Percentiles rank a stretch among this genome's conserved stretches.
Evolutionary conservation across 2,113 vertebrate genomes (phyloP).

Genomic region (Chamaea fasciata): DNA sequence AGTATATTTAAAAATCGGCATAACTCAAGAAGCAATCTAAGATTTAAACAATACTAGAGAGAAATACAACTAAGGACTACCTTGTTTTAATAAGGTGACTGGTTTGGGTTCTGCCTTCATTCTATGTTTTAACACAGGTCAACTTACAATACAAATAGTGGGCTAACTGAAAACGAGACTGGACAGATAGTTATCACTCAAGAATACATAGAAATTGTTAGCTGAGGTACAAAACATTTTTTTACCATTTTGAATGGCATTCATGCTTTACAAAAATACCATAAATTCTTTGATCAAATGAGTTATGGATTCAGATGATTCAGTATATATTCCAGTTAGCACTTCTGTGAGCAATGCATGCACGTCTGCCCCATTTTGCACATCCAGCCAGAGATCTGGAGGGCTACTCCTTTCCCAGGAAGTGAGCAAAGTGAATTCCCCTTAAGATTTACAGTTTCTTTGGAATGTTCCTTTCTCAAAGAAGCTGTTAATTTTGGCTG

Average conservation of each 20-base stretch:
- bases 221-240: neutral
- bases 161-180: neutral
- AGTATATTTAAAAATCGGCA: conserved; percentile 52
- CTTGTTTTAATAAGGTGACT: neutral
- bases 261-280: neutral
- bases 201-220: neutral
- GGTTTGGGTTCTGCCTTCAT: neutral
- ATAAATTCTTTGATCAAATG: neutral
- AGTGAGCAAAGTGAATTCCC: neutral
- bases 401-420: neutral
- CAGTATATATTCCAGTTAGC: neutral
- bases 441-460: neutral
- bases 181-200: neutral
- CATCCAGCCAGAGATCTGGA: neutral
- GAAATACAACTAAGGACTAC: neutral
- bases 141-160: neutral
- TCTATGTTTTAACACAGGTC: neutral
- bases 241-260: neutral
- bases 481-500: neutral
- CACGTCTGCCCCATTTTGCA: neutral
- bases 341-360: neutral
- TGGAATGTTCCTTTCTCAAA: neutral
- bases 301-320: neutral
- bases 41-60: conserved; percentile 9
- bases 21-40: conserved; percentile 48